Evolutionary conservation across 2,113 vertebrate genomes (phyloP).

Genomic region (Collichthys lucidus): DNA sequence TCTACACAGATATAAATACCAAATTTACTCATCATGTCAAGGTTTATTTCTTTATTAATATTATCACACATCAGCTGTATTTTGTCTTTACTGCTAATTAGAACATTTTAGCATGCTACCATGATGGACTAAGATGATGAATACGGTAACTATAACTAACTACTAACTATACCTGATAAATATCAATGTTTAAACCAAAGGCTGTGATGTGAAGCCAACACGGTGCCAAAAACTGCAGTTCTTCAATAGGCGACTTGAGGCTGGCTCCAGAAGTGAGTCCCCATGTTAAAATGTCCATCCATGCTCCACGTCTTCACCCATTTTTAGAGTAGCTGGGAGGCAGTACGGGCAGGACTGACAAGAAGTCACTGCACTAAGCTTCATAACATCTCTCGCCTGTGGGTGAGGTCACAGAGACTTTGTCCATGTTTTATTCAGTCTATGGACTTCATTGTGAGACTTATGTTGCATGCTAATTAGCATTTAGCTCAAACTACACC

Average conservation of each 20-base stretch:
- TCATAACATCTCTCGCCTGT: too few relatives aligned
- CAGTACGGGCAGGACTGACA: too few relatives aligned
- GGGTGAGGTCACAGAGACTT: too few relatives aligned
- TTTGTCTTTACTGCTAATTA: background rate
- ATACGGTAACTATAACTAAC: background rate
- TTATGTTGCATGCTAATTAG: background rate
- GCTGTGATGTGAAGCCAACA: too few relatives aligned
- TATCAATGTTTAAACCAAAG: background rate
- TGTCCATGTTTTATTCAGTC: too few relatives aligned
- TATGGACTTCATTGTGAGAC: background rate
- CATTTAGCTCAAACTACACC: background rate
- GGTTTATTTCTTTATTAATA: background rate
- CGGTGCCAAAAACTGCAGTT: too few relatives aligned
- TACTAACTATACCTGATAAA: background rate
- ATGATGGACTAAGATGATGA: background rate
- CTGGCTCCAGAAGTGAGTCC: too few relatives aligned
- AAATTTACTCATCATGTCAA: background rate
- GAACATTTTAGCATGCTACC: background rate
- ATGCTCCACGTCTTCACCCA: too few relatives aligned
- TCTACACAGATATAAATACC: constrained; percentile 21
- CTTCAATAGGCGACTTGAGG: too few relatives aligned
- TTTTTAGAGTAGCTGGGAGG: too few relatives aligned
- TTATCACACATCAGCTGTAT: background rate
- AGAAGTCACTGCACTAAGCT: too few relatives aligned
- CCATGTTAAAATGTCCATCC: too few relatives aligned